A percentile compares a stretch with the other conserved stretches of the same genome.
These are phyloP conservation scores for Papilio aristodemus DNA, from an alignment of 1,140 invertebrate genomes.

Conservation along the genomic window DNA sequence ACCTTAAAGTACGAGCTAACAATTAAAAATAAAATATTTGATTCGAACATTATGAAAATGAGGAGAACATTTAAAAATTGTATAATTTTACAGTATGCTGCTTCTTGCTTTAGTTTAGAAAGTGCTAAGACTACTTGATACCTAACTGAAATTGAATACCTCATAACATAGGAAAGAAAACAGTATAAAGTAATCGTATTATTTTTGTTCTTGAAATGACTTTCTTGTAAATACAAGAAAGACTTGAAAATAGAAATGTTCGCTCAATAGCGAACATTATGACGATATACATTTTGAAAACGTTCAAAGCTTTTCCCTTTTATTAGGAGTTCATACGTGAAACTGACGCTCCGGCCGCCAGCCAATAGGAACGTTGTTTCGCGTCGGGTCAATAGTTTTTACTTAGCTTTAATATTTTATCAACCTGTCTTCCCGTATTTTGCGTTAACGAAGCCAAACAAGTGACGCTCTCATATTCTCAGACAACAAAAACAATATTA, in stretches of 20 bases:
- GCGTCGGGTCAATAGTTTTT: slow-evolving; percentile 38
- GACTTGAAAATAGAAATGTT: no score
- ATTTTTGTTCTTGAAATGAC: not conserved
- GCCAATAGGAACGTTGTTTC: slow-evolving; percentile 10
- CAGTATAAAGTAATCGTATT: no score
- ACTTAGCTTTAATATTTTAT: slow-evolving; percentile 41
- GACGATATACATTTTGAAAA: not conserved
- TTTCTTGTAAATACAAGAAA: no score
- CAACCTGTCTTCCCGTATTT: slow-evolving; percentile 23
- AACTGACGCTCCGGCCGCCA: not conserved
- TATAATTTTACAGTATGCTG: no score
- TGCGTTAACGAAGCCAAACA: slow-evolving; percentile 16
- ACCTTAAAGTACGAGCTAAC: no score
- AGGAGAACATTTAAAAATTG: no score
- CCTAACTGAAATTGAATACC: no score
- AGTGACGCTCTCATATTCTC: not conserved
- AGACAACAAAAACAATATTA: not conserved
- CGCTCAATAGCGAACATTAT: not conserved
- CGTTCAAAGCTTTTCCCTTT: not conserved
- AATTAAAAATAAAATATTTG: no score
- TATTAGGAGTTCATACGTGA: not conserved
- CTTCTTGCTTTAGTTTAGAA: no score
- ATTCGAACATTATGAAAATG: no score
- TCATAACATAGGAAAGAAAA: no score
- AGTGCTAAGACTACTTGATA: no score